These are phyloP conservation scores for Lasioglossum zephyrum DNA, from an alignment of 2,888 invertebrate genomes.

Conservation along the genomic window DNA sequence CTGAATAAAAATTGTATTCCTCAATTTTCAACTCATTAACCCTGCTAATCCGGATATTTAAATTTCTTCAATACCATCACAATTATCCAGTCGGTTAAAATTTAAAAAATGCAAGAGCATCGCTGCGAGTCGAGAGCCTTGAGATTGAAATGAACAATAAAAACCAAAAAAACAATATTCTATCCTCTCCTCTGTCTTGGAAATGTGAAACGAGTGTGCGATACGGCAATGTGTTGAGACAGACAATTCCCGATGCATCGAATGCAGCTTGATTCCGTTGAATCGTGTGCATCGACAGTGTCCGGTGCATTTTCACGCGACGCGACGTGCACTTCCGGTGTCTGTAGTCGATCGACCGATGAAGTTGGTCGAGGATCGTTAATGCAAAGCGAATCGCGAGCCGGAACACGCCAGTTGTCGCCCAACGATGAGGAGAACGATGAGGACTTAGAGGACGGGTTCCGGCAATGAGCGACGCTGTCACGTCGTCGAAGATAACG, in stretches of 20 bases:
- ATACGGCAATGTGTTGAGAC: neutral
- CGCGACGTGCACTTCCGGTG: neutral
- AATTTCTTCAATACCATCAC: too few relatives aligned
- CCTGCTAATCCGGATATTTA: too few relatives aligned
- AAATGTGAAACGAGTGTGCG: neutral
- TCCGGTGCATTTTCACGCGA: constrained; percentile 4
- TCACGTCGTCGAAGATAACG: constrained; percentile 73
- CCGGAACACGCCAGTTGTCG: constrained; percentile 53
- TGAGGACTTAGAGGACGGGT: neutral
- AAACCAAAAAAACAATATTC: neutral
- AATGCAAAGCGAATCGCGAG: constrained; percentile 63
- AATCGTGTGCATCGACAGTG: neutral
- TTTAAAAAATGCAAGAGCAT: too few relatives aligned
- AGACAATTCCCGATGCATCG: neutral
- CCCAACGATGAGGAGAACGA: constrained; percentile 42
- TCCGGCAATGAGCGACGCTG: constrained; percentile 55
- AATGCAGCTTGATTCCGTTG: neutral
- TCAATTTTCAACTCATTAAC: too few relatives aligned
- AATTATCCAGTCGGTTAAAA: too few relatives aligned
- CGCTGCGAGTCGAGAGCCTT: too few relatives aligned
- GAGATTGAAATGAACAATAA: too few relatives aligned
- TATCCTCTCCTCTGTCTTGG: neutral
- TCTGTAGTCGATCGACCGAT: neutral
- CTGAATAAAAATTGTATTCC: neutral
- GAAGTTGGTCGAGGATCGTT: constrained; percentile 24